Evolutionary conservation across 1,140 invertebrate genomes (phyloP).

Genomic region (honey bee (Apis mellifera)): DNA sequence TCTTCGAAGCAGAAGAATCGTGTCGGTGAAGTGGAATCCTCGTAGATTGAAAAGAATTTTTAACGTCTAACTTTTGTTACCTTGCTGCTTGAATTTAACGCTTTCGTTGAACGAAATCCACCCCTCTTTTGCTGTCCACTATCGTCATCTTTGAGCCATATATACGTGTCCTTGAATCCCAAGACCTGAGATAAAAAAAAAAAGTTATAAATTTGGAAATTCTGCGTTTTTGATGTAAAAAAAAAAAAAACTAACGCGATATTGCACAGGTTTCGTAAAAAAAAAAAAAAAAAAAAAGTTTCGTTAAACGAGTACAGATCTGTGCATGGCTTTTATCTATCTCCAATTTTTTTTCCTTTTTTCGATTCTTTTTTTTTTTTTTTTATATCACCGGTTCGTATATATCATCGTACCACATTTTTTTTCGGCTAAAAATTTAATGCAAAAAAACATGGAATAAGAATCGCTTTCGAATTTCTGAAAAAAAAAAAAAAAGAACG

Average conservation of each 20-base stretch:
- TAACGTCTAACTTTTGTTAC: slow-evolving; percentile 65
- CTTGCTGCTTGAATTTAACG: slow-evolving; percentile 73
- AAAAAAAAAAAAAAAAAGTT: neutral
- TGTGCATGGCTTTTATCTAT: neutral
- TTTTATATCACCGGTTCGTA: neutral
- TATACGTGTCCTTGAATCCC: slow-evolving; percentile 83
- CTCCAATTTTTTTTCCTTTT: neutral
- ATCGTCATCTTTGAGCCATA: slow-evolving; percentile 80
- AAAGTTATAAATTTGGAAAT: slow-evolving; percentile 36
- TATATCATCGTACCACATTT: neutral
- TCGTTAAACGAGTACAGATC: neutral
- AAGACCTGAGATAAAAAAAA: slow-evolving; percentile 76
- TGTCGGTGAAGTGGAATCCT: neutral
- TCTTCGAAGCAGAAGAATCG: slow-evolving; percentile 76
- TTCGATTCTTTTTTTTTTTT: neutral
- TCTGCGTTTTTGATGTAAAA: neutral
- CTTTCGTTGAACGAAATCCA: slow-evolving; percentile 60
- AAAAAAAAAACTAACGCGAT: neutral
- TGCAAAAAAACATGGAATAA: neutral
- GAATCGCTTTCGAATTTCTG: neutral
- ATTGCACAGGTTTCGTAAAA: neutral
- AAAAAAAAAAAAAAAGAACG: neutral
- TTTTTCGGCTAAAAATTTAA: neutral
- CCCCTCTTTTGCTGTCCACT: slow-evolving; percentile 74
- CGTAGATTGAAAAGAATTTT: neutral